phyloP scores from a whole-genome alignment of 2,797 vertebrate genomes.

The Eupleurogrammus muticus region DNA sequence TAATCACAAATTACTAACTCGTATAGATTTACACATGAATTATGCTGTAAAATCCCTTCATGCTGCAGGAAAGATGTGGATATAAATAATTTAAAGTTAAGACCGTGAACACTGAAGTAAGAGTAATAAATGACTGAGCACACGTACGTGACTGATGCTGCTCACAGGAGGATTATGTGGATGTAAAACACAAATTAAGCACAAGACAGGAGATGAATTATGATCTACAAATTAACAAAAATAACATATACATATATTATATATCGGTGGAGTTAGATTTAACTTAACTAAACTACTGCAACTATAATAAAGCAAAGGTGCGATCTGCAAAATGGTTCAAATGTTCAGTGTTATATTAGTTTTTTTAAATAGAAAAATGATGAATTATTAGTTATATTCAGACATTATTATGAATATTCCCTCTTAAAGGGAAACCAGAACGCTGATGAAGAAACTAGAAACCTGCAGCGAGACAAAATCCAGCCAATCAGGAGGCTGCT shows the following conservation, averaged over 20 bases:
- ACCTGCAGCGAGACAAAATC: not conserved
- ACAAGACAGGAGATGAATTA: not conserved
- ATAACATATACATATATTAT: too few species aligned
- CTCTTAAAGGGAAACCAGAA: too few species aligned
- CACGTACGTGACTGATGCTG: too few species aligned
- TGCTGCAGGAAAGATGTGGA: not conserved
- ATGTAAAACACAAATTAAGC: not conserved
- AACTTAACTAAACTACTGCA: too few species aligned
- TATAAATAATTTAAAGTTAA: conserved; percentile 5
- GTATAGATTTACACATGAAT: conserved; percentile 16
- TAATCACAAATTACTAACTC: conserved; percentile 9
- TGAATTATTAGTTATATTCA: too few species aligned
- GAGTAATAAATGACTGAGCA: not conserved
- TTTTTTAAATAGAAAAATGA: too few species aligned
- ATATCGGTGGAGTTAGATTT: too few species aligned
- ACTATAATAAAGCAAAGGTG: too few species aligned
- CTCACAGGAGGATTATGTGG: not conserved
- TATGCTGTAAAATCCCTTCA: conserved; percentile 8
- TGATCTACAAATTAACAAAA: not conserved
- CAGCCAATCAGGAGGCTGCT: not conserved
- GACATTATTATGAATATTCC: too few species aligned
- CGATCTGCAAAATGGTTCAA: too few species aligned
- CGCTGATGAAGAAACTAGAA: too few species aligned
- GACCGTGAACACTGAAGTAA: rapidly evolving
- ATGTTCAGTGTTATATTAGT: too few species aligned